Percentiles rank a stretch among this genome's conserved stretches.
Evolutionary conservation across 2,113 vertebrate genomes (phyloP).

Genomic region (Tetraodon nigroviridis): DNA sequence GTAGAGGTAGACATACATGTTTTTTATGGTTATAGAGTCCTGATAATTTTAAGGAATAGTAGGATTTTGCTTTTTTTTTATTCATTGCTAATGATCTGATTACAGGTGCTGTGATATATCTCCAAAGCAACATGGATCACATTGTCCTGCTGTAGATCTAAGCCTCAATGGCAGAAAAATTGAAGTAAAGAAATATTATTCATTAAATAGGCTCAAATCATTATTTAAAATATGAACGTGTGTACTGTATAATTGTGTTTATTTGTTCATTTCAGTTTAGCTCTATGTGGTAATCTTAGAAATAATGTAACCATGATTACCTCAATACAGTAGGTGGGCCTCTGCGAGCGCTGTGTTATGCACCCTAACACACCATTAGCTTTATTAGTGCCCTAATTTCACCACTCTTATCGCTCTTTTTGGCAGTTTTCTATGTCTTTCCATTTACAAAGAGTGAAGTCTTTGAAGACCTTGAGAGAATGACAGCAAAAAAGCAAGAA

Average conservation of each 20-base stretch:
- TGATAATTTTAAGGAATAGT: no score
- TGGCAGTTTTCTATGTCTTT: conserved; percentile 22
- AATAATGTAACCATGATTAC: conserved; percentile 40
- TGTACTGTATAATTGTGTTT: conserved; percentile 5
- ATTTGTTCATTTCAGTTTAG: conserved; percentile 5
- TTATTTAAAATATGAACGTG: no score
- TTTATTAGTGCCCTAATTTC: conserved; percentile 36
- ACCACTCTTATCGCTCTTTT: conserved; percentile 25
- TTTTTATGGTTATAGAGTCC: no score
- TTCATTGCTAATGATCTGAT: no score
- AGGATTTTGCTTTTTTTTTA: background rate
- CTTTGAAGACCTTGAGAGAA: conserved; percentile 5
- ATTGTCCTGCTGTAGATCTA: no score
- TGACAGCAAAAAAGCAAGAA: background rate
- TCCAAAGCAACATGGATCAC: no score
- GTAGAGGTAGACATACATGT: conserved; percentile 20
- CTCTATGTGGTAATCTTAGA: conserved; percentile 26
- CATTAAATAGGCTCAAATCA: no score
- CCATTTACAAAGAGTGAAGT: conserved; percentile 8
- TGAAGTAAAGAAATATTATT: no score
- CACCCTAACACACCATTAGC: conserved; percentile 40
- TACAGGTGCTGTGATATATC: no score
- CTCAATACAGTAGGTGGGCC: conserved; percentile 37
- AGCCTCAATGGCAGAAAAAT: no score
- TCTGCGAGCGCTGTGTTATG: conserved; percentile 39